A percentile compares a stretch with the other conserved stretches of the same genome.
phyloP scores from a whole-genome alignment of 2,888 invertebrate genomes.

The Cephus sareptanus region DNA sequence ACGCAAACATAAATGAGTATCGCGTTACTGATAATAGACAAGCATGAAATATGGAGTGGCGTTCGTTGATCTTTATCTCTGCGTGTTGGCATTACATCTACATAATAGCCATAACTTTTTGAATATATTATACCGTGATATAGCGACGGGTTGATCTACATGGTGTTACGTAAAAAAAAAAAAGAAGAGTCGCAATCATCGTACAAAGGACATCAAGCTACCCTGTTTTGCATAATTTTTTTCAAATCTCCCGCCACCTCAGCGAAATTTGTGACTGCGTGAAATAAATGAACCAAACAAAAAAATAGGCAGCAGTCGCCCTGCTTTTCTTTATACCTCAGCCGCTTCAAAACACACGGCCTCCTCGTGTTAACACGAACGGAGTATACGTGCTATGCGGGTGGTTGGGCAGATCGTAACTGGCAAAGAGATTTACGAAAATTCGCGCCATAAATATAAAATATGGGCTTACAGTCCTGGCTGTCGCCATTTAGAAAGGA shows the following conservation, averaged over 20 bases:
- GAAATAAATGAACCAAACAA: not conserved
- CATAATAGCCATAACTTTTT: not conserved
- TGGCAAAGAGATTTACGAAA: not conserved
- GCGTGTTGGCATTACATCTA: conserved; percentile 2
- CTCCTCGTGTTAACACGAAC: not conserved
- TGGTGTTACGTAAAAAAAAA: not conserved
- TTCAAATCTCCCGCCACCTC: not conserved
- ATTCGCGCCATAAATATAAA: not conserved
- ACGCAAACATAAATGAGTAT: not conserved
- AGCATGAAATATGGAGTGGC: not conserved
- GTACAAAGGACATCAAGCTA: not conserved
- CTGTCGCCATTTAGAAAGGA: not conserved
- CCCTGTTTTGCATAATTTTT: not conserved
- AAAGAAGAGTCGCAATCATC: not conserved
- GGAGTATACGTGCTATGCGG: not conserved
- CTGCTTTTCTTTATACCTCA: not conserved
- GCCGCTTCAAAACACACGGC: not conserved
- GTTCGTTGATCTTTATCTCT: not conserved
- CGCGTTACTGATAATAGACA: not conserved
- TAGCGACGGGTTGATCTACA: not conserved
- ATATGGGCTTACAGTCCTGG: not conserved
- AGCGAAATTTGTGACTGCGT: not conserved
- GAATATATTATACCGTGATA: not conserved
- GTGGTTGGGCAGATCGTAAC: not conserved
- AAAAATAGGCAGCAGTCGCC: not conserved